Conservation (phyloP, 2,113 vertebrate species). For the Falcunculus frontatus region DNA sequence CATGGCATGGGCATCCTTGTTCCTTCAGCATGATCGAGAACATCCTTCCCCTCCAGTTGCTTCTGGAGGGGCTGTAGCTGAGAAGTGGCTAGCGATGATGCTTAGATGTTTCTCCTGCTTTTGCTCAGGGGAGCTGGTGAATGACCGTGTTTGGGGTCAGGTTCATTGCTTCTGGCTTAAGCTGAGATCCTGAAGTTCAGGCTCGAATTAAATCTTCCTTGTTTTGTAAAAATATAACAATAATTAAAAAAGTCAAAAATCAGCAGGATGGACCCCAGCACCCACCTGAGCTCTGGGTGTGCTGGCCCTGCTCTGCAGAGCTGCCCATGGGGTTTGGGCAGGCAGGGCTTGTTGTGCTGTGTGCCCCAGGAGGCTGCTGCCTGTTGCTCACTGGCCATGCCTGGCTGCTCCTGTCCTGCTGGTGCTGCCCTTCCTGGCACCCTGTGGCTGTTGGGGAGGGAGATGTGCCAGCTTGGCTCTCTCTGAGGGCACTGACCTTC, state of each 20-base stretch:
- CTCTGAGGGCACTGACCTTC: not conserved
- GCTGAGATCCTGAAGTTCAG: not conserved
- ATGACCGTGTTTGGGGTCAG: fast-evolving
- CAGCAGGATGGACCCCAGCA: not conserved
- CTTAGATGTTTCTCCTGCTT: not conserved
- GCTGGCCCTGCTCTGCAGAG: not conserved
- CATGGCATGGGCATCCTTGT: not conserved
- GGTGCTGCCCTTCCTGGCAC: not conserved
- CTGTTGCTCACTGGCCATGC: not conserved
- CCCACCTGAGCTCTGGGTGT: not conserved
- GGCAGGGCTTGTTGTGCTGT: not conserved
- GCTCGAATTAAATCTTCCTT: not conserved
- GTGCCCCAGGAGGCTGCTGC: not conserved
- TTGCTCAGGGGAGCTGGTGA: not conserved
- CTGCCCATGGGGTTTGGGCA: not conserved
- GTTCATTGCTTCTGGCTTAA: not conserved
- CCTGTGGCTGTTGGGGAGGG: fast-evolving
- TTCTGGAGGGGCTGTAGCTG: not conserved
- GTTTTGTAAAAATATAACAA: not conserved
- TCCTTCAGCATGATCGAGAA: not conserved
- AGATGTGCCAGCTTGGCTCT: not conserved
- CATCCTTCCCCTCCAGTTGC: not conserved
- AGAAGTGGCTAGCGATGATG: fast-evolving
- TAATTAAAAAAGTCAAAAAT: not conserved
- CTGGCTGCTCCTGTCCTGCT: fast-evolving